These are phyloP conservation scores for Gallinago solitaria DNA, from an alignment of 2,797 vertebrate genomes.

Conservation along the genomic window DNA sequence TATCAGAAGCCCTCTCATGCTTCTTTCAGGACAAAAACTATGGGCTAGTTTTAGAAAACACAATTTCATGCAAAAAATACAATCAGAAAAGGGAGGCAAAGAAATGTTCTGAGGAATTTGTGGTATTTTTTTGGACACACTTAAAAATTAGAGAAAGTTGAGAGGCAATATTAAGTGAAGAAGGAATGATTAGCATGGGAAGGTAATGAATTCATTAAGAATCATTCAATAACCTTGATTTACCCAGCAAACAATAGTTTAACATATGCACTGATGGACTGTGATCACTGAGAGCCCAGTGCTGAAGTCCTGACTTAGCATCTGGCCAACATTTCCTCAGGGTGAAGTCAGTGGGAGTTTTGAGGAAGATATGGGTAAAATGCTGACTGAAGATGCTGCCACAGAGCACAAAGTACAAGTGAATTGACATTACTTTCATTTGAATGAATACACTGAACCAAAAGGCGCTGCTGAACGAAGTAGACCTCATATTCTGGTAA, in stretches of 20 bases:
- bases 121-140: accelerated
- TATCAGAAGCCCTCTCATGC: neutral
- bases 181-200: neutral
- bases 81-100: neutral
- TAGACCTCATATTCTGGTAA: neutral
- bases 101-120: neutral
- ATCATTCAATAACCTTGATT: neutral
- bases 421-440: neutral
- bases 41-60: neutral
- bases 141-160: neutral
- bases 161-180: neutral
- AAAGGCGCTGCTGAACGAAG: neutral
- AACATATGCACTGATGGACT: neutral
- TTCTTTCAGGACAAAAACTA: neutral
- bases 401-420: accelerated
- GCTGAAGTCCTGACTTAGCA: neutral
- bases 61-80: neutral
- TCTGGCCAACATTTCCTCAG: neutral
- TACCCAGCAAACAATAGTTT: neutral
- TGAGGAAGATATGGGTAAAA: neutral
- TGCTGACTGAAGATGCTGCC: neutral
- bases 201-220: neutral
- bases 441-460: neutral
- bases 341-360: neutral
- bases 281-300: neutral